phyloP scores from a whole-genome alignment of 2,797 vertebrate species.

The Caiman crocodilus region DNA sequence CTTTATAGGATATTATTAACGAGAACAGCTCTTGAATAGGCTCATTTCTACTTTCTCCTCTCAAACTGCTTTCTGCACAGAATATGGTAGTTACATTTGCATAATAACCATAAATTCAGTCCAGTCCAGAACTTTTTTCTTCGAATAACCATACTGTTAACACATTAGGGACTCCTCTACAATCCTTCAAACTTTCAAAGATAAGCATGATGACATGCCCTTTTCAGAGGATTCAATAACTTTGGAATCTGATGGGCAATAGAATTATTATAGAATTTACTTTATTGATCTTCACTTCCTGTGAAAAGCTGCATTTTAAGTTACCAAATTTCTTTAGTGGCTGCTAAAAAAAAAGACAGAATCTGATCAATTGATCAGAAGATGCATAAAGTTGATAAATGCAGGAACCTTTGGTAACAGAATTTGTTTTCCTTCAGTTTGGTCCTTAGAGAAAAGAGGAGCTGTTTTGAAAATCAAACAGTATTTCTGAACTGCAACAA shows the following conservation, averaged over 20 bases:
- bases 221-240: conserved; percentile 47
- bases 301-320: conserved; percentile 3
- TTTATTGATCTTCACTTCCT: conserved; percentile 37
- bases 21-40: conserved; percentile 70
- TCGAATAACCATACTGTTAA: conserved; percentile 70
- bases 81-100: conserved; percentile 80
- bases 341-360: not conserved
- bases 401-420: not conserved
- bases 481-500: no score
- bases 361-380: conserved; percentile 4
- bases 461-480: not conserved
- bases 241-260: conserved; percentile 39
- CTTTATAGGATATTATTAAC: conserved; percentile 71
- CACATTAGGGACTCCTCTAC: conserved; percentile 48
- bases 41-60: conserved; percentile 67
- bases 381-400: not conserved
- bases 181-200: not conserved
- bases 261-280: conserved; percentile 29
- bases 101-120: conserved; percentile 79
- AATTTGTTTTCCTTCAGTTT: not conserved
- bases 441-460: not conserved
- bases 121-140: conserved; percentile 73
- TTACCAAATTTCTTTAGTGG: conserved; percentile 15
- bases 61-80: conserved; percentile 71
- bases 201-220: conserved; percentile 49